These are phyloP conservation scores for Halcyon smyrnensis DNA, from an alignment of 2,797 vertebrate species.

Conservation along the genomic window DNA sequence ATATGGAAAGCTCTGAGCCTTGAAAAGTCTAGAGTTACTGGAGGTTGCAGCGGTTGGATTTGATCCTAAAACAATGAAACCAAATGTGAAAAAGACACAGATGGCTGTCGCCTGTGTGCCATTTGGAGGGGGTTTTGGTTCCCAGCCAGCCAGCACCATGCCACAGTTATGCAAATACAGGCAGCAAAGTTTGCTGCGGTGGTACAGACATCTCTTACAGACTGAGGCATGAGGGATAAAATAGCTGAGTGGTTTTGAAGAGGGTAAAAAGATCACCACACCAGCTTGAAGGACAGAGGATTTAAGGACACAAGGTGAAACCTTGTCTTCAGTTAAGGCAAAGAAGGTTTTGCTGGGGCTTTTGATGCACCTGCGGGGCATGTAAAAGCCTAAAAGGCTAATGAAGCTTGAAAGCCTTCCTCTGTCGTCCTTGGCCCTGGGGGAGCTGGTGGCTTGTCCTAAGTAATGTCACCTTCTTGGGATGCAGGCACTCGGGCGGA, in stretches of 20 bases:
- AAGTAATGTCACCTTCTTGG: background rate
- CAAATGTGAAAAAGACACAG: slow-evolving; percentile 54
- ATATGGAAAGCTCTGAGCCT: slow-evolving; percentile 32
- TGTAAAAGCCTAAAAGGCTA: background rate
- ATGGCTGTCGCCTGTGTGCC: slow-evolving; percentile 58
- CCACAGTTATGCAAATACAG: slow-evolving; percentile 33
- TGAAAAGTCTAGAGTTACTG: slow-evolving; percentile 53
- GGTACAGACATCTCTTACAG: background rate
- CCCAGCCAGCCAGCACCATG: slow-evolving; percentile 38
- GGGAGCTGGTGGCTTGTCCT: background rate
- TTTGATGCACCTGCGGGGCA: background rate
- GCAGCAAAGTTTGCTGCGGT: background rate
- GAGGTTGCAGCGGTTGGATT: slow-evolving; percentile 51
- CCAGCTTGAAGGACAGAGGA: background rate
- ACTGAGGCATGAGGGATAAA: background rate
- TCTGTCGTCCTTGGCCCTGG: background rate
- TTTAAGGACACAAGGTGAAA: background rate
- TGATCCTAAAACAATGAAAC: slow-evolving; percentile 68
- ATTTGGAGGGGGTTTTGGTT: slow-evolving; percentile 29
- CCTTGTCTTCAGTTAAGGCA: background rate
- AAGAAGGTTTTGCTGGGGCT: background rate
- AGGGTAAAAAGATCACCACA: background rate
- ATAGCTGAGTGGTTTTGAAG: background rate
- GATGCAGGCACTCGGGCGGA: accelerated
- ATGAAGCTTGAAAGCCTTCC: background rate